A percentile compares a stretch with the other conserved stretches of the same genome.
These are phyloP conservation scores for Silurus meridionalis DNA, from an alignment of 2,113 vertebrate species.

Conservation along the genomic window DNA sequence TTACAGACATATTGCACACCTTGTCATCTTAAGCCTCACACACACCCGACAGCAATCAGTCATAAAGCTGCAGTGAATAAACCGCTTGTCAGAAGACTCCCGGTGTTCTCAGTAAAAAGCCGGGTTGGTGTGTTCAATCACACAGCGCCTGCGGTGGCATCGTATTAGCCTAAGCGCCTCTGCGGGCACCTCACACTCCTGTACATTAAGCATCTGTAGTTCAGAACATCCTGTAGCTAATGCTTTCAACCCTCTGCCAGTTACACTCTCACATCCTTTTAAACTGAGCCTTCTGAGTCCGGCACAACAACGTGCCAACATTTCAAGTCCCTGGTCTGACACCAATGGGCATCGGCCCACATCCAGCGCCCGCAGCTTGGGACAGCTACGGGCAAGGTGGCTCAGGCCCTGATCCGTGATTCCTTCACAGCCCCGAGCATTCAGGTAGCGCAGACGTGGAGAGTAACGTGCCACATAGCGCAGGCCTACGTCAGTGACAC, in stretches of 20 bases:
- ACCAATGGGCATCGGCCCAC: slow-evolving; percentile 96
- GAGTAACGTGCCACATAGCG: slow-evolving; percentile 97
- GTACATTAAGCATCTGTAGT: slow-evolving; percentile 93
- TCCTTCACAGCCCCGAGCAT: slow-evolving; percentile 94
- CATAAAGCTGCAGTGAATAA: slow-evolving; percentile 36
- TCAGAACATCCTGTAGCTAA: slow-evolving; percentile 94
- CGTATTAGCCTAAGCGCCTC: slow-evolving; percentile 90
- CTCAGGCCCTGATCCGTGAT: slow-evolving; percentile 95
- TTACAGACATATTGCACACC: slow-evolving; percentile 31
- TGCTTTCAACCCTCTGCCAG: slow-evolving; percentile 87
- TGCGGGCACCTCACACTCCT: slow-evolving; percentile 94
- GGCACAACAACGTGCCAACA: slow-evolving; percentile 91
- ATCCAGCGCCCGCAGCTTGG: slow-evolving; percentile 91
- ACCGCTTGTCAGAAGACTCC: slow-evolving; percentile 60
- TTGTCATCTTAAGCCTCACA: slow-evolving; percentile 30
- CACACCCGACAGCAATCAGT: neutral
- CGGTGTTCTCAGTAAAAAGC: slow-evolving; percentile 86
- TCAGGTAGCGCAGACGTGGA: slow-evolving; percentile 94
- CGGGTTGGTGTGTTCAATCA: slow-evolving; percentile 97
- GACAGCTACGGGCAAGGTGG: slow-evolving; percentile 92
- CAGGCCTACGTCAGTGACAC: slow-evolving; percentile 93
- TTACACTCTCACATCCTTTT: slow-evolving; percentile 91
- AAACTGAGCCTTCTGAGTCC: slow-evolving; percentile 91
- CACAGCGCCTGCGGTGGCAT: slow-evolving; percentile 90
- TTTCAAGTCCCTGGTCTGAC: slow-evolving; percentile 88